These are phyloP conservation scores for Calephelis virginiensis DNA, from an alignment of 1,140 invertebrate genomes.

Conservation along the genomic window DNA sequence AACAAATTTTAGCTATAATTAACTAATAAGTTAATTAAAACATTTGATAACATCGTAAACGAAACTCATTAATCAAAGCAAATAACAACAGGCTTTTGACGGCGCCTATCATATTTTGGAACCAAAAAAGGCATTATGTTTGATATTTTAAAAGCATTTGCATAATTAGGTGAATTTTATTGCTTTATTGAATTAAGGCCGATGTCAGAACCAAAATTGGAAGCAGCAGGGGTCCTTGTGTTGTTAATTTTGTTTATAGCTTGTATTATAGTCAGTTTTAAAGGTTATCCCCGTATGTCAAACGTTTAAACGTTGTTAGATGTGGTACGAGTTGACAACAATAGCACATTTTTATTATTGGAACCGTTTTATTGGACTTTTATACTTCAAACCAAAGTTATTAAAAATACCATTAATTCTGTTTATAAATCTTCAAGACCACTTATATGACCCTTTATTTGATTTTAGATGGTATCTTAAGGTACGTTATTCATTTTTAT, in stretches of 20 bases:
- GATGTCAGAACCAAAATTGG: constrained; percentile 76
- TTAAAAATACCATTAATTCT: constrained; percentile 41
- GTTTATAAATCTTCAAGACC: constrained; percentile 39
- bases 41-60: constrained; percentile 1
- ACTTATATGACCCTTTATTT: constrained; percentile 21
- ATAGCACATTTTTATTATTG: constrained; percentile 65
- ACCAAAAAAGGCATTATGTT: constrained; percentile 64
- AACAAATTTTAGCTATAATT: constrained; percentile 10
- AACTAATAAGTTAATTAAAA: constrained; percentile 15
- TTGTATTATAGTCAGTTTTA: constrained; percentile 70
- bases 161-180: constrained; percentile 79
- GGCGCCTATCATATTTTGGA: constrained; percentile 63
- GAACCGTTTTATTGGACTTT: constrained; percentile 63
- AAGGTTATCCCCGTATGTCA: constrained; percentile 70
- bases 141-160: constrained; percentile 74
- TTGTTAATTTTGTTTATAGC: constrained; percentile 78
- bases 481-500: constrained; percentile 22
- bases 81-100: constrained; percentile 50
- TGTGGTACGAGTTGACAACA: constrained; percentile 58
- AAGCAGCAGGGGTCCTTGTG: constrained; percentile 69
- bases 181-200: constrained; percentile 78
- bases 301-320: constrained; percentile 66
- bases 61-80: constrained; percentile 56
- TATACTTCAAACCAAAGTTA: constrained; percentile 35
- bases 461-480: constrained; percentile 18